These are phyloP conservation scores for Drosophila subsilvestris DNA, from an alignment of 2,888 invertebrate genomes.

Conservation along the genomic window DNA sequence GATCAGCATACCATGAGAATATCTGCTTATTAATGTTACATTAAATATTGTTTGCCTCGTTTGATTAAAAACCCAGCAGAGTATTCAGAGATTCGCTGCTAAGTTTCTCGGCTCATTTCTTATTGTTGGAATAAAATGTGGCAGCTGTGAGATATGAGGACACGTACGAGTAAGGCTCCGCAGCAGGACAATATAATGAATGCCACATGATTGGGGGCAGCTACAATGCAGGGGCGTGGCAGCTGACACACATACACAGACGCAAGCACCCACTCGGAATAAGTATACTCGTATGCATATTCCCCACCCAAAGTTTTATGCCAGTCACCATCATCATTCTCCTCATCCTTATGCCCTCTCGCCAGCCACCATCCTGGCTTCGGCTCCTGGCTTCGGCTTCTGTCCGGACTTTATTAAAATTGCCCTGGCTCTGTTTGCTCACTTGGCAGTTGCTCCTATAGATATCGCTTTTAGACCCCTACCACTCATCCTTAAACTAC, in stretches of 20 bases:
- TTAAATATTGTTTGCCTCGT: too few relatives aligned
- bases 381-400: not conserved
- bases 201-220: slow-evolving; percentile 4
- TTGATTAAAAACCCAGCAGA: not conserved
- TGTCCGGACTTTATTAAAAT: slow-evolving; percentile 52
- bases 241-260: slow-evolving; percentile 2
- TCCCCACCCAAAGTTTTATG: not conserved
- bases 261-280: not conserved
- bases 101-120: not conserved
- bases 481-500: not conserved
- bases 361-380: not conserved
- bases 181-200: slow-evolving; percentile 35
- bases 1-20: too few relatives aligned
- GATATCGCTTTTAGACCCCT: slow-evolving; percentile 5
- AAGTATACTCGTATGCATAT: not conserved
- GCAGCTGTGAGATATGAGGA: slow-evolving; percentile 70
- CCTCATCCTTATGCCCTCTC: slow-evolving; percentile 6
- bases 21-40: too few relatives aligned
- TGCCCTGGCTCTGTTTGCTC: slow-evolving; percentile 51
- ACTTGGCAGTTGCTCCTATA: slow-evolving; percentile 37
- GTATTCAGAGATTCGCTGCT: slow-evolving; percentile 9
- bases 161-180: slow-evolving; percentile 51
- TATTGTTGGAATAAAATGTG: slow-evolving; percentile 54
- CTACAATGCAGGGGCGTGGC: slow-evolving; percentile 25
- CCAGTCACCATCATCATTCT: not conserved